phyloP scores from a whole-genome alignment of 1,140 invertebrate species.

The Lepidurus packardi region DNA sequence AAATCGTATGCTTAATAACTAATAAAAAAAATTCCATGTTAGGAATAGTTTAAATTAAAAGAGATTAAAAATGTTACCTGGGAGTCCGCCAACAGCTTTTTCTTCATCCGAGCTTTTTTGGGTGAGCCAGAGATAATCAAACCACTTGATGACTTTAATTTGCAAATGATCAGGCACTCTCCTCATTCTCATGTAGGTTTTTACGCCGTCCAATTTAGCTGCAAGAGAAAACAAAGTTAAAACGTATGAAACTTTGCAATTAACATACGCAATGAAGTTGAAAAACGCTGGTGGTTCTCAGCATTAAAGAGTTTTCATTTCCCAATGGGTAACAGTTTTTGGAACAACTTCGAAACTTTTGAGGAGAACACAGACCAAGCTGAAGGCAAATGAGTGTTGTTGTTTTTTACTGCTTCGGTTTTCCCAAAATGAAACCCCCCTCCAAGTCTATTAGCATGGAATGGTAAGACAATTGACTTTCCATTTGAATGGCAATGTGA shows the following conservation, averaged over 20 bases:
- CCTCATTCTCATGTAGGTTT: conserved; percentile 96
- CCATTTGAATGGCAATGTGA: not conserved
- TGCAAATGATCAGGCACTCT: conserved; percentile 90
- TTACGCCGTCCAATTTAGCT: conserved; percentile 96
- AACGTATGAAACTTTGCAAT: conserved; percentile 23
- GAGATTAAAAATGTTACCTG: conserved; percentile 50
- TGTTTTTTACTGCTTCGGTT: not conserved
- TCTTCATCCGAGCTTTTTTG: conserved; percentile 98
- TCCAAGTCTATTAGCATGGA: not conserved
- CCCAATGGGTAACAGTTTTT: too few relatives aligned
- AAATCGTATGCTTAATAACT: not conserved
- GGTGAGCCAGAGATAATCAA: conserved; percentile 97
- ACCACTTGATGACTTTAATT: conserved; percentile 98
- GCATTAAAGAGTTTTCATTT: not conserved
- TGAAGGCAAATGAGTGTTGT: not conserved
- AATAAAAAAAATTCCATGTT: not conserved
- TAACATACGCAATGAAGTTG: not conserved
- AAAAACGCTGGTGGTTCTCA: conserved; percentile 12
- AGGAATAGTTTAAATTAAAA: not conserved
- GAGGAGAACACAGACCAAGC: not conserved
- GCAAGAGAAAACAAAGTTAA: conserved; percentile 37
- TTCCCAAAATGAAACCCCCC: not conserved
- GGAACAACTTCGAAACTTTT: too few relatives aligned
- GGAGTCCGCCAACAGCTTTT: conserved; percentile 86
- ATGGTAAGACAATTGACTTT: not conserved